Evolutionary conservation across 2,888 invertebrate genomes (phyloP), one percentile per base, ranked within the genome.

Genomic region (Stenodema calcarata): DNA sequence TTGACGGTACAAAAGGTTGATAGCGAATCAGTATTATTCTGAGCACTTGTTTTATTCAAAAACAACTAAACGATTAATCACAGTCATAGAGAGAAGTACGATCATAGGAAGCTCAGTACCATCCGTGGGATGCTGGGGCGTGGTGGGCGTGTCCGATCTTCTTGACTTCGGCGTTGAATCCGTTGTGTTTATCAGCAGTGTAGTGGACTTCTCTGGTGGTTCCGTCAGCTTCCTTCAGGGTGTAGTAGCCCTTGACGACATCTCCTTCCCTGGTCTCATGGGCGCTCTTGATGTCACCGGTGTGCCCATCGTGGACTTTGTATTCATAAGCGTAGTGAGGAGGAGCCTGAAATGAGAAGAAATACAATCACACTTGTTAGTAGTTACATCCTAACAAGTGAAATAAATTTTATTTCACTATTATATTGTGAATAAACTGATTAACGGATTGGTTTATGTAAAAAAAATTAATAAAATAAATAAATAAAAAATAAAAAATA

Each of bases 151-250:
- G 89, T 4, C 89, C 89, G 16, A 79, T 79, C 70, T 82, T 82
- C 88, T 88, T 89, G 62, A 89, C 89, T 16, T 89, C 89, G 54
- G 89, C 89, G 88, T 89, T 89, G 88, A 89, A 89, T 11, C 89
- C 89, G 87, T 88, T 88, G 86, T 89, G 87, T n/a, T 89, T 86
- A 86, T 89, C 89, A 1, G 89, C 89, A 0, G 89, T 89, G 89
- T 89, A 89, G 87, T 89, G 89, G 18, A 89, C 89, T 69, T 88
- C 88, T n/a, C 89, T 69, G 50, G 88, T 78, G 70, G 87, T 80
- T 28, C 80, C 80, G 30, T 80, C 80, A 50, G 80, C 80, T 35
- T 80, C 80, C 54, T 80, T 80, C 3, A 80, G 80, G 16, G 54
- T 80, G 80, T 80, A 80, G 54, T 80, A 80, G 54, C 80, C 80